These are phyloP conservation scores for Paramormyrops hopkinsi DNA, from an alignment of 2,797 vertebrate genomes.

Conservation along the genomic window DNA sequence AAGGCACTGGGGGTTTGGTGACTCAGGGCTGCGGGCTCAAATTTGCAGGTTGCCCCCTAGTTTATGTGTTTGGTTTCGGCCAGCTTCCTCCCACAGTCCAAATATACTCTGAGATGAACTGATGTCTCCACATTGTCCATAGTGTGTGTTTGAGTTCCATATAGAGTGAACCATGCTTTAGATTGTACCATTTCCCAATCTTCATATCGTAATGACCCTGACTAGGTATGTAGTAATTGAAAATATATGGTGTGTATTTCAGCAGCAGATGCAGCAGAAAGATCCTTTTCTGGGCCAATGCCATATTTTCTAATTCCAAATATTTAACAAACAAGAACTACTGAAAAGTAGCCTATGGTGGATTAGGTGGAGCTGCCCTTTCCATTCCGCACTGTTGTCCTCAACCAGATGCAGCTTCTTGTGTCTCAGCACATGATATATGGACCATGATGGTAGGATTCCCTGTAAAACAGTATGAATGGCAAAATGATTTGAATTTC, in stretches of 20 bases:
- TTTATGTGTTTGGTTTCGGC: not conserved
- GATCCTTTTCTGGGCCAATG: not conserved
- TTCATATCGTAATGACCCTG: not conserved
- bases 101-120: not conserved
- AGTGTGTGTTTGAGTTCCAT: not conserved
- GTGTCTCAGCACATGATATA: not conserved
- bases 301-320: not conserved
- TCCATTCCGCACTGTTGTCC: not conserved
- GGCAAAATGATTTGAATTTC: not conserved
- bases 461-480: not conserved
- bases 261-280: not conserved
- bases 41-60: constrained; percentile 3
- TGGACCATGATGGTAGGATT: not conserved
- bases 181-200: not conserved
- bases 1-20: not conserved
- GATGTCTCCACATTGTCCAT: not conserved
- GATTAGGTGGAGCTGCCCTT: not conserved
- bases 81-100: constrained; percentile 5
- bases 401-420: not conserved
- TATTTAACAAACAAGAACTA: not conserved
- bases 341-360: not conserved
- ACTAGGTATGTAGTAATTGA: not conserved
- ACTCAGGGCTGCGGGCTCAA: not conserved
- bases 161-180: not conserved
- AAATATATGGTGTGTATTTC: not conserved